Evolutionary conservation across 1,140 invertebrate genomes (phyloP).

Genomic region (Drosophila kohkoa): DNA sequence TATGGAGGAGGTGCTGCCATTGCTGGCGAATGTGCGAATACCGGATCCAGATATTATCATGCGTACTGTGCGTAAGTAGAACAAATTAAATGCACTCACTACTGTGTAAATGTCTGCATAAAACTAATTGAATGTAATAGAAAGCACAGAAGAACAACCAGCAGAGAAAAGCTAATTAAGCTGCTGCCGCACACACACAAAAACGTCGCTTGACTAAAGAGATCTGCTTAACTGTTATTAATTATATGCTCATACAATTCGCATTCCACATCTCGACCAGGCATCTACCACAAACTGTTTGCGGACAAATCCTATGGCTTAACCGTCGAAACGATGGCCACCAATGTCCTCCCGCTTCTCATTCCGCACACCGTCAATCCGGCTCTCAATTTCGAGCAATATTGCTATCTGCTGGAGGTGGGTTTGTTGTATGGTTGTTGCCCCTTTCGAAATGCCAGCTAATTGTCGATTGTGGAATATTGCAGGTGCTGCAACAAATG

Average conservation of each 20-base stretch:
- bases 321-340: conserved; percentile 96
- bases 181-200: background rate
- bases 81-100: conserved; percentile 5
- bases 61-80: conserved; percentile 93
- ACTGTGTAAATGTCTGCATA: conserved; percentile 20
- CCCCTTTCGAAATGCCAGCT: background rate
- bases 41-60: conserved; percentile 93
- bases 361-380: conserved; percentile 97
- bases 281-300: conserved; percentile 96
- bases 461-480: conserved; percentile 4
- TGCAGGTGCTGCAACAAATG: conserved; percentile 94
- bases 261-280: conserved; percentile 85
- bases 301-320: conserved; percentile 96
- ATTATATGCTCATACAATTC: conserved; percentile 28
- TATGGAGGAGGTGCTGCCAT: conserved; percentile 95
- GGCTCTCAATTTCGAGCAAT: conserved; percentile 95
- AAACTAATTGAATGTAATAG: conserved; percentile 35
- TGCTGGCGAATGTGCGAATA: conserved; percentile 94
- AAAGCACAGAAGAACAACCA: conserved; percentile 5
- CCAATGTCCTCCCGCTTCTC: conserved; percentile 95
- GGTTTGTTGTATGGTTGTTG: conserved; percentile 1
- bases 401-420: conserved; percentile 93
- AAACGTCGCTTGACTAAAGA: conserved; percentile 4
- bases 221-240: conserved; percentile 14
- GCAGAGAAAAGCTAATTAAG: conserved; percentile 61